Evolutionary conservation across 1,140 invertebrate genomes (phyloP).

Genomic region (Chelonus insularis): DNA sequence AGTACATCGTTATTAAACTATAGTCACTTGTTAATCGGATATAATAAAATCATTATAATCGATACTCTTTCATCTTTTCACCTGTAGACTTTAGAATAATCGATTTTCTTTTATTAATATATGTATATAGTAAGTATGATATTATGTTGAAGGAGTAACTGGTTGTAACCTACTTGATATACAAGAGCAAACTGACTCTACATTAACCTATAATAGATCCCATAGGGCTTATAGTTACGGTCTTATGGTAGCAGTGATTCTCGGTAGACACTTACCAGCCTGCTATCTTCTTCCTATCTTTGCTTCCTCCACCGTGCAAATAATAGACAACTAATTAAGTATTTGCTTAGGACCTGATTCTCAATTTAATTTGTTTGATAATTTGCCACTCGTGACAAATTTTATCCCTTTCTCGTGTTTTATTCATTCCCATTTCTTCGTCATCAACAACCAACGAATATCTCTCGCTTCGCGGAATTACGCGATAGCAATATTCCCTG

Average conservation of each 20-base stretch:
- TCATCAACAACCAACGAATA: conserved; percentile 15
- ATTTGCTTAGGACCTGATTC: conserved; percentile 47
- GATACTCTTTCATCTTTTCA: too few species aligned
- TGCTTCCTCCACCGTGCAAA: conserved; percentile 34
- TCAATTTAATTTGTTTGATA: conserved; percentile 45
- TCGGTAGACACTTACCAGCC: not conserved
- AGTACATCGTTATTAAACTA: not conserved
- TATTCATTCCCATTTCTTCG: not conserved
- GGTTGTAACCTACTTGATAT: not conserved
- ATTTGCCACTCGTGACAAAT: conserved; percentile 34
- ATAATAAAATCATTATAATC: not conserved
- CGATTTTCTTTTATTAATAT: too few species aligned
- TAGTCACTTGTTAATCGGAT: conserved; percentile 1
- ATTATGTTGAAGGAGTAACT: not conserved
- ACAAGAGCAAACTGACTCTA: conserved; percentile 25
- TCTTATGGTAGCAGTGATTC: not conserved
- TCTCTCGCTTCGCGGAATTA: conserved; percentile 15
- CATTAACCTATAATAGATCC: conserved; percentile 33
- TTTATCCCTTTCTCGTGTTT: not conserved
- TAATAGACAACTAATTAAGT: conserved; percentile 49
- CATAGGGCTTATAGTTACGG: conserved; percentile 23
- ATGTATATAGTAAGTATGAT: too few species aligned
- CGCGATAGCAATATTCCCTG: conserved; percentile 4
- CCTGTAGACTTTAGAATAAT: too few species aligned
- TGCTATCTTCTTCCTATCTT: not conserved